Evolutionary conservation across 2,113 vertebrate species (phyloP).

Genomic region (Forbesichthys agassizii): DNA sequence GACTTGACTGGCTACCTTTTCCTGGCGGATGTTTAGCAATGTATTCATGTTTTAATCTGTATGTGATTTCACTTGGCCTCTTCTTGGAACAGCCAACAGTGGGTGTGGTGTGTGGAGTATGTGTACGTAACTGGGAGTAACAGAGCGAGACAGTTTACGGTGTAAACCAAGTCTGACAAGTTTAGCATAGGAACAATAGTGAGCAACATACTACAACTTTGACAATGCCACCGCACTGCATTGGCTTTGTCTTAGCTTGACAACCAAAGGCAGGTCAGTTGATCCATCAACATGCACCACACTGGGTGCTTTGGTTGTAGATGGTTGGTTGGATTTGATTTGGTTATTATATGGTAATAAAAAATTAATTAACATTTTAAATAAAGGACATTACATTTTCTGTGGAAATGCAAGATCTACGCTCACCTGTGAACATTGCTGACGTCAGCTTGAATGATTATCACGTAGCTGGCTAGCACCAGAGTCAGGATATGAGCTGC

Average conservation of each 20-base stretch:
- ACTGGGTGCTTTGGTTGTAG: too few species aligned
- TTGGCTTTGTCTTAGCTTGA: background rate
- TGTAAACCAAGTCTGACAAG: conserved; percentile 20
- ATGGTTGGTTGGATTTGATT: too few species aligned
- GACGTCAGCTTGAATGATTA: conserved; percentile 65
- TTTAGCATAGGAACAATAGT: conserved; percentile 26
- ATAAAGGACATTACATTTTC: background rate
- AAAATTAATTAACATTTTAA: too few species aligned
- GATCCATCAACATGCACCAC: background rate
- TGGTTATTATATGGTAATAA: background rate
- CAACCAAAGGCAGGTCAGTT: conserved; percentile 2
- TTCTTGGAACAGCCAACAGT: background rate
- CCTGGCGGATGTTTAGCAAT: background rate
- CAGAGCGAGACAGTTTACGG: background rate
- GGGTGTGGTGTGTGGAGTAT: background rate
- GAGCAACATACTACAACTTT: background rate
- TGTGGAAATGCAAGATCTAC: background rate
- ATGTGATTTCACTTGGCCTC: background rate
- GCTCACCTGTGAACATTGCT: conserved; percentile 74
- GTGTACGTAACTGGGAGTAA: background rate
- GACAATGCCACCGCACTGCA: background rate
- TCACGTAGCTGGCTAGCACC: conserved; percentile 67
- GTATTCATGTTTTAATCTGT: conserved; percentile 1
- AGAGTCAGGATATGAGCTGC: conserved; percentile 69
- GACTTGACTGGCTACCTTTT: conserved; percentile 6